Evolutionary conservation across 2,113 vertebrate species (phyloP), one percentile per base, ranked within the genome.

Genomic region (Parus major): DNA sequence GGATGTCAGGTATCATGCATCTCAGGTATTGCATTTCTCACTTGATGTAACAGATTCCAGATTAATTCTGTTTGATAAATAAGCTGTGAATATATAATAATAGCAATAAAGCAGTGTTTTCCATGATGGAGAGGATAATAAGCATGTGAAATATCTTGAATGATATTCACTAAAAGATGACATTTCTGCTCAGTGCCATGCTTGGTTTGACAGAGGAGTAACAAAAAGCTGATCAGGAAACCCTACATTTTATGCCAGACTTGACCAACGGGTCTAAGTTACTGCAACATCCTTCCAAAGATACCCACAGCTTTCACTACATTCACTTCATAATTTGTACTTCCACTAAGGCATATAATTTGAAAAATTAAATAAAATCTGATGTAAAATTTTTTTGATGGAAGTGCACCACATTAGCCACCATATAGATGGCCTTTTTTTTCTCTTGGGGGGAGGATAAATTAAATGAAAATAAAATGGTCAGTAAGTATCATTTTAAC

Each of bases 361-460:
- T 72, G 18, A 56, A 81, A 78, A 84, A 14, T 50, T 35, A 55
- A 85, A 23, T 13, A 75, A 75, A 90, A 55, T 39, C 5, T 63
- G 4, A 2, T 27, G 5, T 15, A 73, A 77, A 78, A 47, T 2
- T 19, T 59, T 83, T 23, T 13, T 71, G 44, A 22, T 60, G 35
- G 29, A 4, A 84, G 3, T 36, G 8, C 71, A 25, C 31, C 5
- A 55, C 2, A 18, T 68, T 25, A 79, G 8, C 3, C 14, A 36
- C 12, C 57, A 75, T 35, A 25, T 1, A 60, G 39, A 33, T 41
- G 27, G 24, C 11, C 5, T 64, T 82, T 89, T 64, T 80, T 44
- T 12, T 12, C 20, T 57, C 4, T 42, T 0, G 3, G 2, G 2
- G 10, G 2, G 7, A 68, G 2, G 16, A 33, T 35, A 42, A 77